Base-by-base conservation (phyloP, 2,113 vertebrate genomes). In the Dipodomys ordii region DNA sequence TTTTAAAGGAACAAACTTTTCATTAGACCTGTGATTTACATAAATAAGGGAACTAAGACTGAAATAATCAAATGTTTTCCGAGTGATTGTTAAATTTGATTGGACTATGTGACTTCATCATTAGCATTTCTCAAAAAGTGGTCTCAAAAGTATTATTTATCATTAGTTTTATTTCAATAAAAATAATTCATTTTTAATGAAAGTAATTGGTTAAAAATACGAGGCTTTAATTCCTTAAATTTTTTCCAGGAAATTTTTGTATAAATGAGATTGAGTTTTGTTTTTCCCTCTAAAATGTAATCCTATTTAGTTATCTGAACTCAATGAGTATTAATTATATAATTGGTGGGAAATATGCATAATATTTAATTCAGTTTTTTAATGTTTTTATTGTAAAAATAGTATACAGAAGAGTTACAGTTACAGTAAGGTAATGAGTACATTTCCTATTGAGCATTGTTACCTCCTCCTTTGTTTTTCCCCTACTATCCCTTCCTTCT, bases 201-300 rank as follows among this genome's bases (percentile, higher is more conserved):
- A 80, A 65, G 16, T 72, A 81, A 65, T 57, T 80, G 8, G 57
- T 60, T 23, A 18, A 16, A 74, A 60, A 6, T n/a, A 0, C 83
- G 87, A 39, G 12, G 35, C 16, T 87, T 67, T 77, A 35, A 83
- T 87, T 94, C 2, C 57, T 76, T 30, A 44, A 83, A 76, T 23
- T 3, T 68, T 77, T 64, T 39, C 8, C 27, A 88, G 11, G 0
- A 53, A 53, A 53, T 57, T 77, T 84, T 89, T 92, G 25, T 81
- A 49, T 74, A 78, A 77, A 84, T 92, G 1, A 84, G 25, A 2
- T 79, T 0, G 7, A 74, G 27, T 82, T 83, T 2, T 95, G 44
- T 4, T 53, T 91, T 92, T 67, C 2, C 73, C 2, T 80, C 83
- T 35, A 46, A 92, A 83, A 91, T 76, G 73, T 80, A 87, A 69